A percentile compares a stretch with the other conserved stretches of the same genome.
phyloP scores from a whole-genome alignment of 2,888 invertebrate species.

The Anaspis maculata region DNA sequence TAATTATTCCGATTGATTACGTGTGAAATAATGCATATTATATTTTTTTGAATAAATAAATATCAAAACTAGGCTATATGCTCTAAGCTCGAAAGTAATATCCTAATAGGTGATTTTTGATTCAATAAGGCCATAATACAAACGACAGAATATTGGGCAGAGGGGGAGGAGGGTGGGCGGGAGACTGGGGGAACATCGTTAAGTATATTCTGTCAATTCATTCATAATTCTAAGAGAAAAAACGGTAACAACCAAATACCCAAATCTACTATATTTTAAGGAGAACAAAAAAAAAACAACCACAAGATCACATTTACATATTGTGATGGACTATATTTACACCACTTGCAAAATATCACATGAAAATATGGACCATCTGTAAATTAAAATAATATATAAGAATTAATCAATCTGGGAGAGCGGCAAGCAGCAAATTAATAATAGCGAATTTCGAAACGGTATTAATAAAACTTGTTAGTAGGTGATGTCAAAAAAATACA shows the following conservation, averaged over 20 bases:
- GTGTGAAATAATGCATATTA: conserved; percentile 14
- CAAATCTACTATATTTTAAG: too few relatives aligned
- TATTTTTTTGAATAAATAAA: conserved; percentile 15
- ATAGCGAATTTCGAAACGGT: too few relatives aligned
- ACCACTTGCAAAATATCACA: conserved; percentile 16
- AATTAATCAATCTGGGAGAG: neutral
- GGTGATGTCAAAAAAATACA: neutral
- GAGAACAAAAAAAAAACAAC: conserved; percentile 21
- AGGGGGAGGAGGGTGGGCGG: too few relatives aligned
- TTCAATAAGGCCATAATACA: conserved; percentile 17
- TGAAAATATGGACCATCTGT: conserved; percentile 1
- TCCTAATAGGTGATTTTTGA: conserved; percentile 13
- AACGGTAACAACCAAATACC: conserved; percentile 5
- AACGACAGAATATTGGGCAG: conserved; percentile 13
- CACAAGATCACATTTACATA: conserved; percentile 16
- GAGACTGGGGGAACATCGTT: too few relatives aligned
- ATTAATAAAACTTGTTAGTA: too few relatives aligned
- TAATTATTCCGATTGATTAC: too few relatives aligned
- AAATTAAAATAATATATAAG: neutral
- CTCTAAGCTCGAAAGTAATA: conserved; percentile 9
- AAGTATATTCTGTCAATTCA: conserved; percentile 14
- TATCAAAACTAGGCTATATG: conserved; percentile 14
- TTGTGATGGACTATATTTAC: conserved; percentile 14
- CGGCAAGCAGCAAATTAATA: neutral
- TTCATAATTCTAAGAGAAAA: conserved; percentile 8